phyloP scores from a whole-genome alignment of 2,797 vertebrate species.

The Anniella stebbinsi region DNA sequence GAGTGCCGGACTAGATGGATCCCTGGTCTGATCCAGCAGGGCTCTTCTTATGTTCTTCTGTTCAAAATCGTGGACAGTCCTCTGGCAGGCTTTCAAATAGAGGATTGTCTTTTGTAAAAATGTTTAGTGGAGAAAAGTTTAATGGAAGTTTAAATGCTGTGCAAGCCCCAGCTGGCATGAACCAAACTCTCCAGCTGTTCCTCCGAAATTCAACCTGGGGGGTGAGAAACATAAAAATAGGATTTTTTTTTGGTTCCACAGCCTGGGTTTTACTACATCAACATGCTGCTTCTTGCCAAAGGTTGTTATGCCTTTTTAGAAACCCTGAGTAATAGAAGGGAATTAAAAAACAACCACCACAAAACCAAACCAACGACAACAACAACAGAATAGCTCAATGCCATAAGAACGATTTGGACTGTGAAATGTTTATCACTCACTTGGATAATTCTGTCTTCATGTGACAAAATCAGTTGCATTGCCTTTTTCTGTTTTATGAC shows the following conservation, averaged over 20 bases:
- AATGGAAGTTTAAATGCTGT: background rate
- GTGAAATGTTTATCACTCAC: slow-evolving; percentile 1
- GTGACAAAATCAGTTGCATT: background rate
- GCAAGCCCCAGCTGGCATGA: slow-evolving; percentile 26
- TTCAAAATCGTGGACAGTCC: too few species aligned
- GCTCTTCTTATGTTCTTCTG: too few species aligned
- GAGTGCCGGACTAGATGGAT: too few species aligned
- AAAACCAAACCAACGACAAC: too few species aligned
- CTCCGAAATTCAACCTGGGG: slow-evolving; percentile 6
- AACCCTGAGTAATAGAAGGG: slow-evolving; percentile 20
- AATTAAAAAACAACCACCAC: background rate
- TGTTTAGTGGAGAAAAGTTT: background rate
- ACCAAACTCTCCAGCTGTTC: slow-evolving; percentile 17
- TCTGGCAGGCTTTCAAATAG: too few species aligned
- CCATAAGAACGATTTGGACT: background rate
- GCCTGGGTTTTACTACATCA: slow-evolving; percentile 24
- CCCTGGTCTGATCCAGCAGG: too few species aligned
- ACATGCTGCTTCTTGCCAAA: slow-evolving; percentile 15
- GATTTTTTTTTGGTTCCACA: slow-evolving; percentile 22
- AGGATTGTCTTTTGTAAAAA: too few species aligned
- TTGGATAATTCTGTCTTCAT: background rate
- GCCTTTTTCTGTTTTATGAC: background rate
- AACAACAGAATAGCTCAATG: background rate
- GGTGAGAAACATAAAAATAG: slow-evolving; percentile 27
- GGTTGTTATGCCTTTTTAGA: slow-evolving; percentile 17